These are phyloP conservation scores for Pachyuromys duprasi DNA, from an alignment of 2,797 vertebrate genomes.

Conservation along the genomic window DNA sequence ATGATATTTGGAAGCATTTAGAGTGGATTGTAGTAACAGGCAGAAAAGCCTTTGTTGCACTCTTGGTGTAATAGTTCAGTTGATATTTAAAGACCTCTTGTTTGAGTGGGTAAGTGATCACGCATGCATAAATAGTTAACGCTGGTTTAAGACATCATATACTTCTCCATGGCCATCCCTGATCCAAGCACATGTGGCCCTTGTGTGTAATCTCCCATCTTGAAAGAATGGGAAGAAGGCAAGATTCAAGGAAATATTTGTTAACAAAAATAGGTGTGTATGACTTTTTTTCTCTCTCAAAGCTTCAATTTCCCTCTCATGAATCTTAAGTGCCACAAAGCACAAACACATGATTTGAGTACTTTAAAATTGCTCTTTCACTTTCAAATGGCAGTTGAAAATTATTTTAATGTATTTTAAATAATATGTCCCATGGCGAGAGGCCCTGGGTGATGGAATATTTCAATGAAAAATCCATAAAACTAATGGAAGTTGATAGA, in stretches of 20 bases:
- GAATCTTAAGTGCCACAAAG: background rate
- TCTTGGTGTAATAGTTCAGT: background rate
- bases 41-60: background rate
- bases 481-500: background rate
- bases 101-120: background rate
- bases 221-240: background rate
- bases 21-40: background rate
- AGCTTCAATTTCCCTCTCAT: background rate
- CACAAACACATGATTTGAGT: background rate
- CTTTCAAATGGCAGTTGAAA: background rate
- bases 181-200: accelerated
- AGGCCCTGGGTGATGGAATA: background rate
- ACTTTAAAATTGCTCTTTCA: background rate
- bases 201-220: background rate
- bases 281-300: background rate
- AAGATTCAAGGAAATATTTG: background rate
- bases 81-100: background rate
- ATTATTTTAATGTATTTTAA: background rate
- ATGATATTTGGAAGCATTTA: background rate
- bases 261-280: background rate
- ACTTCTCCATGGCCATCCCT: background rate
- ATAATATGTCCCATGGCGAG: background rate
- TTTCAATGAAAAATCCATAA: background rate
- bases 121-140: background rate
- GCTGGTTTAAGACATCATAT: background rate